Base-by-base conservation (phyloP, 2,888 invertebrate genomes). In the Drosophila anceps region DNA sequence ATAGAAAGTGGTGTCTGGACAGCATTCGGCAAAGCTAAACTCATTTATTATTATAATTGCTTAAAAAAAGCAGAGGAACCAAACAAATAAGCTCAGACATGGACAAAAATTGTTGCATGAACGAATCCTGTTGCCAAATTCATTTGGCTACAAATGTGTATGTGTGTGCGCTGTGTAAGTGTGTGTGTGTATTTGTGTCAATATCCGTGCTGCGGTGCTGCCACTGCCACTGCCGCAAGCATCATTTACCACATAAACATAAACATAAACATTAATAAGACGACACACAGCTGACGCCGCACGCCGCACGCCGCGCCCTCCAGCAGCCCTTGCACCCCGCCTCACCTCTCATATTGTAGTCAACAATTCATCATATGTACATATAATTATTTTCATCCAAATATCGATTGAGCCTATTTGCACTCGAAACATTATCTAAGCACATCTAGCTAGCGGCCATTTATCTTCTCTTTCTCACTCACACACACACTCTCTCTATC, bases 11-110 rank as follows among this genome's bases (percentile, higher is more conserved):
- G n/a, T n/a, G 55, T 48, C 35, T 57, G 62, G 63, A 27, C 77
- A 67, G 37, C 68, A 35, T 58, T 73, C 55, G 50, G 51, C 69
- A 64, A 67, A 41, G 66, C 77, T 44, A 69, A 79, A 72, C 72
- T 82, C 83, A 88, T 84, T 88, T 81, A 83, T 80, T 88, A 88
- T 88, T 82, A 85, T 84, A 88, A 84, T 85, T 88, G 86, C 63
- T 72, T 50, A 48, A 76, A 79, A 71, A 75, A 71, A 57, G 12
- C 13, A 29, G 12, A 29, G 15, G 33, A 15, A 20, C 24, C 20
- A 0, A 44, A 33, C 37, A 20, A 20, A 20, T 2, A 24, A 24
- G 24, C 33, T 51, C 13, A 35, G 13, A 8, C 15, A 29, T 48
- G 48, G 31, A 31, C 44, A 20, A 75, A 69, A 80, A 53, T 69